Base-by-base conservation (phyloP, 2,113 vertebrate genomes). In the Dascyllus trimaculatus region DNA sequence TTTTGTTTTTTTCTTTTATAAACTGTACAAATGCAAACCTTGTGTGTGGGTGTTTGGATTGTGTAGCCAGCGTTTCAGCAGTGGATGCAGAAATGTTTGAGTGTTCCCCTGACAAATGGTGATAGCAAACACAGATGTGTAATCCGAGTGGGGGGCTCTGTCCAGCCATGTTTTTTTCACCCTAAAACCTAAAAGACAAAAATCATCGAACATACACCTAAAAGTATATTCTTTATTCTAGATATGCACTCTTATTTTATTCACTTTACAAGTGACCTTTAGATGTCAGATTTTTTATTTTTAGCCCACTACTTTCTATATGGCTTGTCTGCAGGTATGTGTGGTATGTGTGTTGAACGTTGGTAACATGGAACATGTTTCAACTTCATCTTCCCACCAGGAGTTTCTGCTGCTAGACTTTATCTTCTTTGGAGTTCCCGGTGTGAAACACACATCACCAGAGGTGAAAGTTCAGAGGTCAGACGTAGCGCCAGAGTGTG, bases 51-150 rank as follows among this genome's bases (percentile, higher is more conserved):
- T 74, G 79, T 86, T 79, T 76, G 82, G 82, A 79, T 32, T 51
- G 62, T 61, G 63, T 43, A 58, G 52, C 26, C 61, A 82, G 81
- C 64, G 32, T 75, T 88, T 92, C 24, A 0, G 87, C 78, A 66
- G 83, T 79, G 61, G 85, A 91, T 90, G 77, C 80, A 86, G 74
- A 90, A 91, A 89, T 80, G 84, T 88, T 92, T 91, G 81, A 91
- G 75, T n/a, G 71, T 54, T 90, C 91, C 92, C 89, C 62, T 87
- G 93, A 92, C 32, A 71, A 74, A 81, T 78, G 72, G 51, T 92
- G 90, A 95, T 95, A 78, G 68, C 69, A 88, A 84, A 89, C 86
- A 91, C 94, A 95, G 92, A 92, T 93, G 93, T 94, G 94, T 82
- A 93, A 91, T 85, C 75, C 87, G 93, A 94, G 91, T 78, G 45